Base-by-base conservation (phyloP, 2,797 vertebrate genomes). In the Megaceryle alcyon region DNA sequence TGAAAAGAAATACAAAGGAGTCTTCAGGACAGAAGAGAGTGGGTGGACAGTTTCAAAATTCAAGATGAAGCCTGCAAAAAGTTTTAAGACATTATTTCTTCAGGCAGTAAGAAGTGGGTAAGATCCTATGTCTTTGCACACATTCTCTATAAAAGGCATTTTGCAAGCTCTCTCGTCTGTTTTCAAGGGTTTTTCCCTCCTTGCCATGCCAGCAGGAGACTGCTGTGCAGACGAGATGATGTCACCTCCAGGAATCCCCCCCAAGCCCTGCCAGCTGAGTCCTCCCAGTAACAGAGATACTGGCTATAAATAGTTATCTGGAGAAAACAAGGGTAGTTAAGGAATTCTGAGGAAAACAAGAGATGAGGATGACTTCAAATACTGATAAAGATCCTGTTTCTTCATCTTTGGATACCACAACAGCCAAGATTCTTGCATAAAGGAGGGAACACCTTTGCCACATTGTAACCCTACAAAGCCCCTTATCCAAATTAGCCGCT, bases 161-260 rank as follows among this genome's bases (percentile, higher is more conserved):
- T 87, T 92, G 83, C 83, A 89, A 96, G 75, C 63, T 35, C 71
- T 91, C 76, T 86, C 88, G 61, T 82, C 64, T 82, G 39, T 39
- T 86, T 44, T 17, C 35, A 76, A 88, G 79, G 92, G 65, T 76
- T 78, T 86, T 86, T 76, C 82, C 92, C 87, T 94, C 75, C 33
- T 53, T 78, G 63, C 73, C 54, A 77, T 66, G 94, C 92, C 91
- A 94, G 73, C 61, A 82, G 78, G 95, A 96, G 92, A 57, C 56
- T 92, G 83, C 94, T 96, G 94, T 94, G 97, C 89, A 86, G 75
- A 96, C 3, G 3, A 85, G 91, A 96, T 81, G 89, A 96, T 96
- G 94, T 97, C 97, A 98, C 91, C 96, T 97, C 96, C 92, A 92
- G 97, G 97, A 97, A 97, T 97, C 97, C 91, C 96, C 97, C 97